These are phyloP conservation scores for Plemyria rubiginata DNA, from an alignment of 2,888 invertebrate species.

Conservation along the genomic window DNA sequence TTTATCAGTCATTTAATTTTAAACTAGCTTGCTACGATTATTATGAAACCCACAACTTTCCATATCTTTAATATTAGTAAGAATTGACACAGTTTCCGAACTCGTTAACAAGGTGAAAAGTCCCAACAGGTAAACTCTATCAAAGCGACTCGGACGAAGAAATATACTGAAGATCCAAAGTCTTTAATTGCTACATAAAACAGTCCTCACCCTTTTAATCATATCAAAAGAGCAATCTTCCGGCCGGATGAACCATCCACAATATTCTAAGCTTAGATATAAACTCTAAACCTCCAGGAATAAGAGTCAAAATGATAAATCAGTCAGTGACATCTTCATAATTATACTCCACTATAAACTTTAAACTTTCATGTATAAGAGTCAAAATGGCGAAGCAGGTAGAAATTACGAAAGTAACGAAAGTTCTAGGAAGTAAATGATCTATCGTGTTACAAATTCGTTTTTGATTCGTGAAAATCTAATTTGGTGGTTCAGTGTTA, in stretches of 20 bases:
- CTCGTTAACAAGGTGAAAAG: conserved; percentile 13
- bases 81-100: conserved; percentile 8
- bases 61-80: not conserved
- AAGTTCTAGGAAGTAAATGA: conserved; percentile 69
- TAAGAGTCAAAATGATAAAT: conserved; percentile 54
- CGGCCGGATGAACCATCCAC: conserved; percentile 72
- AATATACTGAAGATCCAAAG: conserved; percentile 68
- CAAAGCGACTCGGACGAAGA: conserved; percentile 43
- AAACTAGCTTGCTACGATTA: too few relatives aligned
- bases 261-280: conserved; percentile 49
- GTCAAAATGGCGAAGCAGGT: conserved; percentile 48
- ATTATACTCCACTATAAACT: conserved; percentile 40
- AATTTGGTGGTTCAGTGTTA: conserved; percentile 64
- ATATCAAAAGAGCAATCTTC: conserved; percentile 83
- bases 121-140: conserved; percentile 20
- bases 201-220: conserved; percentile 83
- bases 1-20: too few relatives aligned
- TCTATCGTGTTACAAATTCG: conserved; percentile 76
- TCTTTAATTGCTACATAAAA: conserved; percentile 81
- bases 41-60: too few relatives aligned
- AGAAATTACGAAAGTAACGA: conserved; percentile 70
- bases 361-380: conserved; percentile 49
- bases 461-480: conserved; percentile 80
- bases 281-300: conserved; percentile 44
- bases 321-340: conserved; percentile 56